These are phyloP conservation scores for Drosophila lacicola DNA, from an alignment of 2,888 invertebrate species.

Conservation along the genomic window DNA sequence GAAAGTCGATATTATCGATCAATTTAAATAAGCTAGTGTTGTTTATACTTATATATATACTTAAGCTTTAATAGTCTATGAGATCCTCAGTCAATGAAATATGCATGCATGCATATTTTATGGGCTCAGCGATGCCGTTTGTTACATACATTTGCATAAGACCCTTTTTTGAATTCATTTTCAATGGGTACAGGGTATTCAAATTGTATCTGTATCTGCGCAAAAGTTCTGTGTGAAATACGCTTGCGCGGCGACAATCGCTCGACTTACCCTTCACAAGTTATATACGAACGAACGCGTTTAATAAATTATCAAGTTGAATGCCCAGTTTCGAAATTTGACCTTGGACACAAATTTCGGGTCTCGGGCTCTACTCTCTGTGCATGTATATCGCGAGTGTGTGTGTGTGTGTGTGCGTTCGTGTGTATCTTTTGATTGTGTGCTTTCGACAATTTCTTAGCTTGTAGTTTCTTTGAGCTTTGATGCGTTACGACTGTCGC, in stretches of 20 bases:
- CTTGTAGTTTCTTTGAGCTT: conserved; percentile 48
- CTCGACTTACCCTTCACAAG: conserved; percentile 59
- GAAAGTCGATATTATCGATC: too few species aligned
- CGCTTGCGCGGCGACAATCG: conserved; percentile 61
- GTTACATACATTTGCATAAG: too few species aligned
- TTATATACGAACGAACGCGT: conserved; percentile 69
- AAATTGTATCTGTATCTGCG: conserved; percentile 34
- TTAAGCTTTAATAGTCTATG: too few species aligned
- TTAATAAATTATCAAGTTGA: conserved; percentile 83
- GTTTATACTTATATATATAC: too few species aligned
- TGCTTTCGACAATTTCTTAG: conserved; percentile 17
- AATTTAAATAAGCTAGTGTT: too few species aligned
- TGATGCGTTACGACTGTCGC: conserved; percentile 54
- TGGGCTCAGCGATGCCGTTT: not conserved
- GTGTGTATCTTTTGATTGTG: conserved; percentile 11
- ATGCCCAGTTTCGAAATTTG: conserved; percentile 82
- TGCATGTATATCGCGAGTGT: conserved; percentile 12
- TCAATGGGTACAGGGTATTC: not conserved
- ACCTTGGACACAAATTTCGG: conserved; percentile 83
- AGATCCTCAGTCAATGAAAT: too few species aligned
- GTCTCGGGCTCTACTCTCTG: conserved; percentile 49
- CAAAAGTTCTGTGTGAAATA: conserved; percentile 55
- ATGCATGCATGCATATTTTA: too few species aligned
- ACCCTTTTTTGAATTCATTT: not conserved
- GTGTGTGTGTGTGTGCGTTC: conserved; percentile 6